These are phyloP conservation scores for Esox lucius DNA, from an alignment of 2,797 vertebrate species.

Conservation along the genomic window DNA sequence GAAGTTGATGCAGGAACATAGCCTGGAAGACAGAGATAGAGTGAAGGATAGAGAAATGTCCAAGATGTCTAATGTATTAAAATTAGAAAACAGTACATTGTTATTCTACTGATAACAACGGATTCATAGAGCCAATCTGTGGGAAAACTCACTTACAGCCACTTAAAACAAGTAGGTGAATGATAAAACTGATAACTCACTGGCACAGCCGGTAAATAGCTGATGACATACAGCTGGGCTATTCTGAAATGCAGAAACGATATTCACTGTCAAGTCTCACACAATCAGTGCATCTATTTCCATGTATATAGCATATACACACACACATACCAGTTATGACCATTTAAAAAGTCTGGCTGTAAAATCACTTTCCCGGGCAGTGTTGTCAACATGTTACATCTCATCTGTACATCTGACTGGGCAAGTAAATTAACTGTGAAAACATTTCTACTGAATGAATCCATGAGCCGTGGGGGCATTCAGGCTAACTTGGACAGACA, in stretches of 20 bases:
- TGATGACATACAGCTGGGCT: constrained; percentile 86
- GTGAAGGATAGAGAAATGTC: neutral
- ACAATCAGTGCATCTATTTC: neutral
- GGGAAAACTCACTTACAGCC: neutral
- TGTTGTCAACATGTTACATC: neutral
- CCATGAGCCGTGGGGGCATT: too few relatives aligned
- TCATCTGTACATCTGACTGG: neutral
- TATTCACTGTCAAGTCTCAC: constrained; percentile 10
- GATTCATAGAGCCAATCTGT: neutral
- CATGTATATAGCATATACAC: neutral
- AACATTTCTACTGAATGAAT: neutral
- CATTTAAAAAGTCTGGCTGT: neutral
- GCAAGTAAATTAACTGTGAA: constrained; percentile 9
- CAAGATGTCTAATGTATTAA: neutral
- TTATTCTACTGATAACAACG: neutral
- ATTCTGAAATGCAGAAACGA: constrained; percentile 72
- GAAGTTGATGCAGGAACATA: constrained; percentile 82
- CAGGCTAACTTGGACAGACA: too few relatives aligned
- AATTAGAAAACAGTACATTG: neutral
- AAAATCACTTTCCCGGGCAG: neutral
- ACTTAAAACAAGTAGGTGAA: neutral
- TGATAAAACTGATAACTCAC: constrained; percentile 71
- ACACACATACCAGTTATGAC: neutral
- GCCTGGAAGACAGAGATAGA: constrained; percentile 69
- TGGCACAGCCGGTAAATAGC: constrained; percentile 88